Percentiles rank a stretch among this genome's conserved stretches.
phyloP scores from a whole-genome alignment of 2,888 invertebrate species.

The Hedychridium roseum region DNA sequence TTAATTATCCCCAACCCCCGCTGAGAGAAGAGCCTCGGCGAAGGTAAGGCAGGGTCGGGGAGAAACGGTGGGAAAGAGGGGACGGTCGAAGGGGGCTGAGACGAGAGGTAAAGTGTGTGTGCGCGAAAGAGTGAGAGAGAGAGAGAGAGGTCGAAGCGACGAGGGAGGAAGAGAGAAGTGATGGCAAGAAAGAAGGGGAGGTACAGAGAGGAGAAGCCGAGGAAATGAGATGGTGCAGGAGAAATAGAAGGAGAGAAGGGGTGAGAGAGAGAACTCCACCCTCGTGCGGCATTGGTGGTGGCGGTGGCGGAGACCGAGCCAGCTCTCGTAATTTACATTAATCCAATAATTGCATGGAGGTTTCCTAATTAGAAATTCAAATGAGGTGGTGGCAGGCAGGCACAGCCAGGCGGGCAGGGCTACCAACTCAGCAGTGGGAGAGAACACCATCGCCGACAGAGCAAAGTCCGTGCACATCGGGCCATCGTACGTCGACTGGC shows the following conservation, averaged over 20 bases:
- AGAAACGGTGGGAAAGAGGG: conserved; percentile 18
- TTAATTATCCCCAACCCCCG: conserved; percentile 87
- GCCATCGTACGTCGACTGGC: conserved; percentile 49
- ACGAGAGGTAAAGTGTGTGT: conserved; percentile 28
- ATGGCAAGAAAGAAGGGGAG: conserved; percentile 21
- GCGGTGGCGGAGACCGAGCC: conserved; percentile 65
- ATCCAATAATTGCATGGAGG: conserved; percentile 93
- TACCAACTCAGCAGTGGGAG: conserved; percentile 58
- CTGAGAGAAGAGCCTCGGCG: conserved; percentile 32
- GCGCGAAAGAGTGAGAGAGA: conserved; percentile 16
- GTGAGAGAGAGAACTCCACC: conserved; percentile 55
- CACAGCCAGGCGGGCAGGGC: conserved; percentile 58
- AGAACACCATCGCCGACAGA: conserved; percentile 49
- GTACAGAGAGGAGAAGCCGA: conserved; percentile 16
- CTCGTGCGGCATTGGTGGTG: conserved; percentile 60
- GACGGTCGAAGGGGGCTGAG: conserved; percentile 28
- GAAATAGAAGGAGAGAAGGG: conserved; percentile 22
- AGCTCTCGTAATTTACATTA: conserved; percentile 91
- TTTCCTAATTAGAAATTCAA: conserved; percentile 93
- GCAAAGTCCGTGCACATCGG: conserved; percentile 58
- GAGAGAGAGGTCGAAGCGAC: conserved; percentile 24
- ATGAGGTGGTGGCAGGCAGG: conserved; percentile 80
- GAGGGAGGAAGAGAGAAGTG: no score
- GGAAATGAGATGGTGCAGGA: conserved; percentile 32
- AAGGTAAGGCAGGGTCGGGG: conserved; percentile 11